phyloP scores from a whole-genome alignment of 2,888 invertebrate genomes.

The Stegana nigrithorax region DNA sequence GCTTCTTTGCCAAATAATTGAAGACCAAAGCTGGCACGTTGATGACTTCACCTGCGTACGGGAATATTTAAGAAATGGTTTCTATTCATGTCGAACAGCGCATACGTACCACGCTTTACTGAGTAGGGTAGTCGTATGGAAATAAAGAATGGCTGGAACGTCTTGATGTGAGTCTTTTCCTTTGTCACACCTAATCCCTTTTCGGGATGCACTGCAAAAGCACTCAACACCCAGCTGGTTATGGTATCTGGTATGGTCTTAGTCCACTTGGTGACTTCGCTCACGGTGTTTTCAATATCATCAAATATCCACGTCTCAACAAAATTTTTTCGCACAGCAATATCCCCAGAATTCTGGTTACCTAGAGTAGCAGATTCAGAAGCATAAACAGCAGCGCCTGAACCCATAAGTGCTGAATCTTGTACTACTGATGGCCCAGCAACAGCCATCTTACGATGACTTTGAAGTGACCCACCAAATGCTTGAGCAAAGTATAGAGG shows the following conservation, averaged over 20 bases:
- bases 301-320: slow-evolving; percentile 79
- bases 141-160: slow-evolving; percentile 86
- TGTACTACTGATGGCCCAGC: not conserved
- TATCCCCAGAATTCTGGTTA: too few relatives aligned
- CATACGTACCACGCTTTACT: slow-evolving; percentile 76
- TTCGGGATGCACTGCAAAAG: slow-evolving; percentile 80
- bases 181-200: slow-evolving; percentile 82
- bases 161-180: slow-evolving; percentile 75
- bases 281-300: slow-evolving; percentile 64
- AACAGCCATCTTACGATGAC: not conserved
- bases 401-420: not conserved
- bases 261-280: slow-evolving; percentile 50
- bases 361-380: not conserved
- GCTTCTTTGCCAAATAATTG: slow-evolving; percentile 84
- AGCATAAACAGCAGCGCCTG: slow-evolving; percentile 13
- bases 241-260: slow-evolving; percentile 81
- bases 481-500: too few relatives aligned
- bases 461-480: not conserved
- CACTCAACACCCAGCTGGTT: slow-evolving; percentile 85
- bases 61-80: not conserved
- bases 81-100: not conserved
- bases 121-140: slow-evolving; percentile 88
- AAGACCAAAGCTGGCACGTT: slow-evolving; percentile 87
- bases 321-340: slow-evolving; percentile 72
- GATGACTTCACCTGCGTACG: slow-evolving; percentile 77